Evolutionary conservation across 2,113 vertebrate genomes (phyloP).

Genomic region (Notothenia rossii): DNA sequence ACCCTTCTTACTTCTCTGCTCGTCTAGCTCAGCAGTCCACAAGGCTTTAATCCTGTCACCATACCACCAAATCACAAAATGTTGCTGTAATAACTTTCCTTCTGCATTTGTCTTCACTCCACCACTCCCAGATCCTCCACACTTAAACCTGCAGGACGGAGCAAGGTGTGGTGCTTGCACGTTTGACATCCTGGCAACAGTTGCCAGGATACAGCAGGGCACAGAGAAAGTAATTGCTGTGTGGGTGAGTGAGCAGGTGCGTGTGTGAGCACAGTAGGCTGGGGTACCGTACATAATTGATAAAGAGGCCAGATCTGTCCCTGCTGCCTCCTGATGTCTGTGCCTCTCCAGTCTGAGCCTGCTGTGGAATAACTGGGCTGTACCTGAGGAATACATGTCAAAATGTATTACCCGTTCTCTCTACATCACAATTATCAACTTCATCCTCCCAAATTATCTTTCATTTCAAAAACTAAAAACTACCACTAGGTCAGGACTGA

Average conservation of each 20-base stretch:
- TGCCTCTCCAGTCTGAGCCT: conserved; percentile 18
- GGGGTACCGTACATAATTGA: conserved; percentile 74
- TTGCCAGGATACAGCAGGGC: conserved; percentile 79
- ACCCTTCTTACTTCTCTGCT: background rate
- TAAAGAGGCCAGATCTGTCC: conserved; percentile 48
- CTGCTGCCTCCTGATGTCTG: conserved; percentile 34
- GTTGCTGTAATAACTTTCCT: background rate
- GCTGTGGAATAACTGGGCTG: background rate
- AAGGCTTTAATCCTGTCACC: background rate
- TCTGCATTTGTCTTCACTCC: conserved; percentile 3
- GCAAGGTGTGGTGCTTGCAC: conserved; percentile 48
- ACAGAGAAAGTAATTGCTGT: conserved; percentile 54
- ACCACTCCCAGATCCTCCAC: conserved; percentile 2
- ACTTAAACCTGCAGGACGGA: conserved; percentile 29
- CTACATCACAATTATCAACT: background rate
- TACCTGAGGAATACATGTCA: conserved; percentile 25
- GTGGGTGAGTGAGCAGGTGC: conserved; percentile 57
- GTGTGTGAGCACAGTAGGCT: conserved; percentile 40
- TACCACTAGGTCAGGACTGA: background rate
- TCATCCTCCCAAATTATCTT: background rate
- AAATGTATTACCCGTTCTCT: background rate
- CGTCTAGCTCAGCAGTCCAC: background rate
- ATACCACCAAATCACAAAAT: background rate
- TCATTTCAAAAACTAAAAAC: background rate
- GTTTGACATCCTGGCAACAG: conserved; percentile 64